Conservation (phyloP, 2,113 vertebrate genomes). For the Thunnus maccoyii region DNA sequence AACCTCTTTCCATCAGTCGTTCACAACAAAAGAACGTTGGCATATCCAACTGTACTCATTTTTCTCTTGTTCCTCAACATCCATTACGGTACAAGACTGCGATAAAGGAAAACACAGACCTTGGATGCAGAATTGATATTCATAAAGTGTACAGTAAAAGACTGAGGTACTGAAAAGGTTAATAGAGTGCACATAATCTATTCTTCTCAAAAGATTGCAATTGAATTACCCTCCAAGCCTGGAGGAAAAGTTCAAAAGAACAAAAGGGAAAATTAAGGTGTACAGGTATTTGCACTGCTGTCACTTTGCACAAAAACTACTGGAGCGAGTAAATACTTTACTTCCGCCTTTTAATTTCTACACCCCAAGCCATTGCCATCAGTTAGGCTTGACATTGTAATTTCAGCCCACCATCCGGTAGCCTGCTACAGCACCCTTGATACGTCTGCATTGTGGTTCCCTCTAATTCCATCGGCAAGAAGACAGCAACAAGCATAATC, state of each 20-base stretch:
- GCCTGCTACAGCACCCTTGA: background rate
- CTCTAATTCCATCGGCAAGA: slow-evolving; percentile 30
- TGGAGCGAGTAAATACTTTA: slow-evolving; percentile 50
- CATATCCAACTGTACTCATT: background rate
- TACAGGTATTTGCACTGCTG: slow-evolving; percentile 42
- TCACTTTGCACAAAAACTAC: slow-evolving; percentile 45
- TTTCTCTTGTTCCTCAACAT: slow-evolving; percentile 24
- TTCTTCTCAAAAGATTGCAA: slow-evolving; percentile 59
- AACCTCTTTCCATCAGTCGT: background rate
- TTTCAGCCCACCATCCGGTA: background rate
- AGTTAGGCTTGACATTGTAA: slow-evolving; percentile 32
- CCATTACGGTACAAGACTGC: background rate
- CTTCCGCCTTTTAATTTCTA: slow-evolving; percentile 45
- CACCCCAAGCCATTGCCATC: background rate
- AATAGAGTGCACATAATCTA: slow-evolving; percentile 71
- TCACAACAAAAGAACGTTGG: slow-evolving; percentile 19
- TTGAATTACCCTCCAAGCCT: slow-evolving; percentile 42
- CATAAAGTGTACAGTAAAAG: slow-evolving; percentile 47
- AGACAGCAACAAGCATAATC: slow-evolving; percentile 62
- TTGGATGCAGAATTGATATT: slow-evolving; percentile 53
- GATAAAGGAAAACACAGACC: slow-evolving; percentile 7
- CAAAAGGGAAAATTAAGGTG: slow-evolving; percentile 38
- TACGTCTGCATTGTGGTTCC: slow-evolving; percentile 10
- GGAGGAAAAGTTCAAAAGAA: slow-evolving; percentile 38
- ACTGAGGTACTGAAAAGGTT: slow-evolving; percentile 52